phyloP scores from a whole-genome alignment of 2,888 invertebrate species.

The Apodemia hepburni region DNA sequence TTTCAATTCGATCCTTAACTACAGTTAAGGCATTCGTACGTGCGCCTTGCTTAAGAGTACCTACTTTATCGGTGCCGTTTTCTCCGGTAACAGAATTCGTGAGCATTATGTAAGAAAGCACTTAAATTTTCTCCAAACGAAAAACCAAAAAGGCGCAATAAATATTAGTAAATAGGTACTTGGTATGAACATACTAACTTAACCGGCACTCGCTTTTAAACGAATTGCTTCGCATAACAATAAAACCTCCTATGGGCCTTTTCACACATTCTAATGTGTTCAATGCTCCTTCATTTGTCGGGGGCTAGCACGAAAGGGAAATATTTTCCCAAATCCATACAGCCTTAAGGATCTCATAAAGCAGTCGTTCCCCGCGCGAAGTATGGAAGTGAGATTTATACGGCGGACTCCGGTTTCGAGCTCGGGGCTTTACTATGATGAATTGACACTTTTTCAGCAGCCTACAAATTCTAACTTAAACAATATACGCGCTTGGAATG shows the following conservation, averaged over 20 bases:
- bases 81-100: constrained; percentile 23
- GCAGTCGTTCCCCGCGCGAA: constrained; percentile 77
- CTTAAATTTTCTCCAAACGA: constrained; percentile 46
- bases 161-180: constrained; percentile 75
- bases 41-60: constrained; percentile 14
- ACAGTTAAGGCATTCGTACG: constrained; percentile 14
- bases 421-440: constrained; percentile 77
- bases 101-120: constrained; percentile 38
- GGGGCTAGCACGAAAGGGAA: constrained; percentile 75
- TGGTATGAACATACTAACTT: constrained; percentile 59
- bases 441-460: constrained; percentile 78
- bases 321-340: constrained; percentile 81
- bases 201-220: constrained; percentile 75
- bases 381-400: constrained; percentile 80
- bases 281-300: constrained; percentile 77
- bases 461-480: constrained; percentile 73
- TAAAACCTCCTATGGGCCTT: constrained; percentile 73
- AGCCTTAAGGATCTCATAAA: constrained; percentile 81
- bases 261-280: constrained; percentile 77
- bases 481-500: constrained; percentile 75
- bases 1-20: constrained; percentile 12
- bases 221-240: constrained; percentile 78
- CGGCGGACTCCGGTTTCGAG: constrained; percentile 70
- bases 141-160: constrained; percentile 37
- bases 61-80: constrained; percentile 12